Evolutionary conservation across 2,888 invertebrate genomes (phyloP), one percentile per base, ranked within the genome.

Genomic region (Polyommatus iphigenia): DNA sequence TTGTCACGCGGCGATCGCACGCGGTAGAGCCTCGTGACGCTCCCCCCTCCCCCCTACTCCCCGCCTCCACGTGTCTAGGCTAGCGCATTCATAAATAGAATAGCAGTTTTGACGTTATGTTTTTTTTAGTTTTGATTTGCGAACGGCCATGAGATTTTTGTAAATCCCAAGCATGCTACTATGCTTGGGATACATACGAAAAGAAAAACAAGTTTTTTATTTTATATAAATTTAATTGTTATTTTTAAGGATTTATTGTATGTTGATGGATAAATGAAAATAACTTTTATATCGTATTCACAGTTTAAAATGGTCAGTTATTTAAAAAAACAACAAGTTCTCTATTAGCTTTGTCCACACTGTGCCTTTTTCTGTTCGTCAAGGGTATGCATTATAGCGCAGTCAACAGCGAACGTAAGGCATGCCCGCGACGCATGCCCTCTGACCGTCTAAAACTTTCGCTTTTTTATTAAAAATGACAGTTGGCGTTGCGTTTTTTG

Each of bases 1-100:
- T 29, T 29, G 24, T 79, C 80, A 80, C 81, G 82, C 79, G 80
- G 80, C 81, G 36, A 15, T 71, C 32, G 75, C 77, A 78, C 80
- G 80, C 80, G 79, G 82, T 78, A 77, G 36, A n/a, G 80, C 81
- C 80, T 77, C 81, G 82, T 82, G 81, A 81, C 77, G 29, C 46
- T 67, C 76, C 76, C 77, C 62, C 7, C 71, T 59, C 71, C 73
- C 59, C 54, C 50, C 78, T 20, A 24, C 77, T 46, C 36, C 54
- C 20, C 29, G 62, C 72, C 7, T 62, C 41, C 78, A 78, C 71
- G 76, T 76, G 76, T 62, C 59, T 24, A 20, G 20, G 7, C 75
- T 76, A 46, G 76, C 50, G 36, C 71, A 71, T 72, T 62, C 46
- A 76, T 77, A 73, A 54, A 78, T 36, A 78, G 59, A 57, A 67